A percentile compares a stretch with the other conserved stretches of the same genome.
Evolutionary conservation across 2,888 invertebrate species (phyloP).

Genomic region (Gortyna flavago): DNA sequence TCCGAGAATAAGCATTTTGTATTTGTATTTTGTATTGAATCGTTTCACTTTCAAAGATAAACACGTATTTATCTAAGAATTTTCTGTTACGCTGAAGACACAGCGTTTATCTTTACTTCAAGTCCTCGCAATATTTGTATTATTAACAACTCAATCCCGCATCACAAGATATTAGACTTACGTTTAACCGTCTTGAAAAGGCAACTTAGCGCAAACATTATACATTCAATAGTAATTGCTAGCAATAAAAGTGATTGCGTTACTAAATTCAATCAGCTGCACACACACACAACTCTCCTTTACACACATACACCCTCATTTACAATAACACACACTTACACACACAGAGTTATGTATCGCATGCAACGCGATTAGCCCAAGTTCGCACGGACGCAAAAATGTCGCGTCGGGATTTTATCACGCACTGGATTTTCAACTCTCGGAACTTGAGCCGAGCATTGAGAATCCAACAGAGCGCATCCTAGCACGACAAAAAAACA

Average conservation of each 20-base stretch:
- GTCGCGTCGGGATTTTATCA: not conserved
- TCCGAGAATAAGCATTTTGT: too few species aligned
- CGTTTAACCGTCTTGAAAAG: slow-evolving; percentile 63
- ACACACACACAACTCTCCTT: slow-evolving; percentile 14
- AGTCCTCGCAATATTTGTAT: slow-evolving; percentile 22
- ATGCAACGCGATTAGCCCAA: slow-evolving; percentile 12
- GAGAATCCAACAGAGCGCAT: not conserved
- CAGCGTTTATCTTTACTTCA: not conserved
- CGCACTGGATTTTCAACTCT: not conserved
- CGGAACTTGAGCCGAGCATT: not conserved
- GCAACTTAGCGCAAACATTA: slow-evolving; percentile 65
- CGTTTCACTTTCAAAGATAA: not conserved
- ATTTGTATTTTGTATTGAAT: too few species aligned
- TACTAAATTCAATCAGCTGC: slow-evolving; percentile 70
- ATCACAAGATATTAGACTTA: slow-evolving; percentile 43
- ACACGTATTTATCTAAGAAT: not conserved
- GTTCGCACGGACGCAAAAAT: not conserved
- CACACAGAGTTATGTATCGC: slow-evolving; percentile 27
- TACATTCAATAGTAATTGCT: slow-evolving; percentile 75
- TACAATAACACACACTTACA: slow-evolving; percentile 8
- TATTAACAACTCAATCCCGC: slow-evolving; percentile 35
- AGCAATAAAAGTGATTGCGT: slow-evolving; percentile 73
- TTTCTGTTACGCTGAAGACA: not conserved
- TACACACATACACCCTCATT: slow-evolving; percentile 1
- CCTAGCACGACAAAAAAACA: not conserved